Percentiles rank a stretch among this genome's conserved stretches.
Evolutionary conservation across 2,888 invertebrate species (phyloP).

Genomic region (Notodonta dromedarius): DNA sequence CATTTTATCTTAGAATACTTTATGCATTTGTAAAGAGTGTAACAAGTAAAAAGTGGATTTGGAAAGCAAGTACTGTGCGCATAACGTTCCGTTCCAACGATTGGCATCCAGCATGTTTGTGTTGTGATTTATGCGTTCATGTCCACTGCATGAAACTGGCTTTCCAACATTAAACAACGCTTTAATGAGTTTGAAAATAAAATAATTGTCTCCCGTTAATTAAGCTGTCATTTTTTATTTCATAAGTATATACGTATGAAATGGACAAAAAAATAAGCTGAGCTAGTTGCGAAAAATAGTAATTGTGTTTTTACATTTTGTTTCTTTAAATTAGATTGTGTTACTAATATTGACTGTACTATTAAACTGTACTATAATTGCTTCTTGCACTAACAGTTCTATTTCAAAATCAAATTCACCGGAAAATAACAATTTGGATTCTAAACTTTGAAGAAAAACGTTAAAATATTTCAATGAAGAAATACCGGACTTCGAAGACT

Average conservation of each 20-base stretch:
- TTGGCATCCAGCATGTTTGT: conserved; percentile 63
- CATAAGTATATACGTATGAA: too few relatives aligned
- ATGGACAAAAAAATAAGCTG: too few relatives aligned
- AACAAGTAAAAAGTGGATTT: conserved; percentile 46
- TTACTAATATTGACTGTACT: too few relatives aligned
- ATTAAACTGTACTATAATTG: too few relatives aligned
- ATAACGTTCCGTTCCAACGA: conserved; percentile 66
- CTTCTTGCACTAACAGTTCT: too few relatives aligned
- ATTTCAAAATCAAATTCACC: not conserved
- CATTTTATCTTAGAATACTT: not conserved
- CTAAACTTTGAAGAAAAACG: not conserved
- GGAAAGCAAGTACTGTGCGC: conserved; percentile 69
- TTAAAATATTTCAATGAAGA: not conserved
- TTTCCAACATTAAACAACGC: conserved; percentile 47
- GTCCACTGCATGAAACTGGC: conserved; percentile 36
- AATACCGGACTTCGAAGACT: not conserved
- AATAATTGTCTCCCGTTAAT: not conserved
- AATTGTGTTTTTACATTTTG: too few relatives aligned
- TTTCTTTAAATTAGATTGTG: too few relatives aligned
- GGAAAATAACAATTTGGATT: not conserved
- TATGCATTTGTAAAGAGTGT: not conserved
- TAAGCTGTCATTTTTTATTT: too few relatives aligned
- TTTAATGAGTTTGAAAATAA: conserved; percentile 9
- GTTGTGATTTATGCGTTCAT: conserved; percentile 60
- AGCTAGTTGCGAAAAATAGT: too few relatives aligned